Evolutionary conservation across 1,140 invertebrate species (phyloP).

Genomic region (Mya arenaria): DNA sequence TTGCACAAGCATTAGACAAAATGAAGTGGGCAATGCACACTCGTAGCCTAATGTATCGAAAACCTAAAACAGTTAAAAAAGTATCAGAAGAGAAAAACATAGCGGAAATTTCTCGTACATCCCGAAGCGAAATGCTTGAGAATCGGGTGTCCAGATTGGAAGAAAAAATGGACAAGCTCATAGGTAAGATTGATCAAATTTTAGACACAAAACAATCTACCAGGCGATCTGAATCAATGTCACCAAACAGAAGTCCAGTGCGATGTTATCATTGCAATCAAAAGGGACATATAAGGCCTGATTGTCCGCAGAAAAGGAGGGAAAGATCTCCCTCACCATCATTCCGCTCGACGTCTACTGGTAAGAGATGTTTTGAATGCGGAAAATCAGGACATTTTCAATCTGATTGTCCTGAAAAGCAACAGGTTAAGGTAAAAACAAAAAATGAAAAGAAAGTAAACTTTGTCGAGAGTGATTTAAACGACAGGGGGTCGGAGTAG

Average conservation of each 20-base stretch:
- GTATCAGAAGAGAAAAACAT: too few species aligned
- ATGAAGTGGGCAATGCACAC: neutral
- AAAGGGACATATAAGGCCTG: neutral
- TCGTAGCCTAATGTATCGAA: neutral
- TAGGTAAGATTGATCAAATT: neutral
- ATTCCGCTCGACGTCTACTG: too few species aligned
- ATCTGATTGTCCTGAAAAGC: too few species aligned
- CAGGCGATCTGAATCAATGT: neutral
- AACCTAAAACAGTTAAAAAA: too few species aligned
- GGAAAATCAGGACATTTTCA: too few species aligned
- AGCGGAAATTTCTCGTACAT: too few species aligned
- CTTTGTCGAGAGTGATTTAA: too few species aligned
- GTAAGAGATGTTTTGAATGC: too few species aligned
- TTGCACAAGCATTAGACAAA: neutral
- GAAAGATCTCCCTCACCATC: neutral
- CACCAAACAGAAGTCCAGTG: neutral
- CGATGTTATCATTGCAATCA: neutral
- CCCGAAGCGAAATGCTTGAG: too few species aligned
- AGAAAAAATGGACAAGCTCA: neutral
- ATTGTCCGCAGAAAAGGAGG: neutral
- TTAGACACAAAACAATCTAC: neutral
- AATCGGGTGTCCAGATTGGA: neutral
- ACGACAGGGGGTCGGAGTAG: neutral
- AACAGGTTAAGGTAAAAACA: too few species aligned
- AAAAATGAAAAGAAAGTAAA: too few species aligned